phyloP scores from a whole-genome alignment of 2,797 vertebrate genomes.

The Sebastes kiyomatsui region DNA sequence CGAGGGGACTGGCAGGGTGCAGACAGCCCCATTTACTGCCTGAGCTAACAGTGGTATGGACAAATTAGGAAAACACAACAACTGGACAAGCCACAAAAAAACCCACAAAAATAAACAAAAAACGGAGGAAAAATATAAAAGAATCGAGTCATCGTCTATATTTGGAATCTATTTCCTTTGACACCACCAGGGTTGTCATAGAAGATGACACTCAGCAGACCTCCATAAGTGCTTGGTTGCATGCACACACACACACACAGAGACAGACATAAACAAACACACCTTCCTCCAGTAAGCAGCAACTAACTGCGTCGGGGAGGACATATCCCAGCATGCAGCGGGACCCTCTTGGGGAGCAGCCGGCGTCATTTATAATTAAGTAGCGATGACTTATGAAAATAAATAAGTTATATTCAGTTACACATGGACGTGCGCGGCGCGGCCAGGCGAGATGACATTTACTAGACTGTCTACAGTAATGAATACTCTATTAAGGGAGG shows the following conservation, averaged over 20 bases:
- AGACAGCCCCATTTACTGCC: constrained; percentile 51
- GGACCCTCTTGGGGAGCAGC: constrained; percentile 60
- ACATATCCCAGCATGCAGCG: constrained; percentile 61
- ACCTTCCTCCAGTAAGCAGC: neutral
- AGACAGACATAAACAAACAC: neutral
- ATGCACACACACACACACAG: neutral
- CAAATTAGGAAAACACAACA: neutral
- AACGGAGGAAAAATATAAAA: neutral
- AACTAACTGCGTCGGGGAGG: neutral
- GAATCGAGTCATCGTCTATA: neutral
- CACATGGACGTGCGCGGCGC: constrained; percentile 37
- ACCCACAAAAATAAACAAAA: neutral
- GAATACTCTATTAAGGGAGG: constrained; percentile 53
- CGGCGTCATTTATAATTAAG: constrained; percentile 78
- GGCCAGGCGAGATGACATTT: constrained; percentile 73
- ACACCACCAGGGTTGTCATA: neutral
- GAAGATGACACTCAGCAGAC: neutral
- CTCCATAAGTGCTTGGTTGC: neutral
- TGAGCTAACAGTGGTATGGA: neutral
- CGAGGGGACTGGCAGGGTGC: constrained; percentile 12
- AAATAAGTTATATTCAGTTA: constrained; percentile 76
- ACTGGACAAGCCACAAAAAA: neutral
- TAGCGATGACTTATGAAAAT: constrained; percentile 70
- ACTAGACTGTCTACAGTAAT: constrained; percentile 62
- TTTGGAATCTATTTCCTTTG: neutral